Conservation (phyloP, 1,140 invertebrate genomes). For the Pseudomyrmex concolor region DNA sequence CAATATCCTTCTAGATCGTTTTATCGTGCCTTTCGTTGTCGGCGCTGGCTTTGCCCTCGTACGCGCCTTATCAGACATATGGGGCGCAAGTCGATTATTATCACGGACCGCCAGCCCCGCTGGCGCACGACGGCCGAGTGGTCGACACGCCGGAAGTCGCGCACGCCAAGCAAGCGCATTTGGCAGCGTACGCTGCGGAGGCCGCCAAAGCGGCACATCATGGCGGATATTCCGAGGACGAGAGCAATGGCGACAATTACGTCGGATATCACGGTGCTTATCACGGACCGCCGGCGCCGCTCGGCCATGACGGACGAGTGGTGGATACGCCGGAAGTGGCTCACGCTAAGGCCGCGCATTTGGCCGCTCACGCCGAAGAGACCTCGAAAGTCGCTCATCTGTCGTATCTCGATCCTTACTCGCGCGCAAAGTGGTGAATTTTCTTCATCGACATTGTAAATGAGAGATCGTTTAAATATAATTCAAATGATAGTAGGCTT, state of each 20-base stretch:
- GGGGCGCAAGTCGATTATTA: constrained; percentile 70
- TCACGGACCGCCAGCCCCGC: constrained; percentile 82
- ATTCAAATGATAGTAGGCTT: not conserved
- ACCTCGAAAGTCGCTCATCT: constrained; percentile 76
- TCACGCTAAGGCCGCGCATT: constrained; percentile 86
- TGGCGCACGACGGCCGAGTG: constrained; percentile 85
- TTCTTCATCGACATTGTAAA: not conserved
- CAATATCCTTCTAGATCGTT: constrained; percentile 65
- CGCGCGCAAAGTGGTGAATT: constrained; percentile 41
- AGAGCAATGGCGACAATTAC: constrained; percentile 33
- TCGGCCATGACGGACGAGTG: constrained; percentile 74
- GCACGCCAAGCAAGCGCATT: constrained; percentile 86
- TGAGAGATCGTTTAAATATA: not conserved
- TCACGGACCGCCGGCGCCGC: constrained; percentile 77
- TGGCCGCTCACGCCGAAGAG: constrained; percentile 85
- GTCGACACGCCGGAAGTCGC: constrained; percentile 87
- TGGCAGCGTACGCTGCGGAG: constrained; percentile 85
- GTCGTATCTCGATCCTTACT: constrained; percentile 39
- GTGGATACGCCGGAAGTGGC: constrained; percentile 82
- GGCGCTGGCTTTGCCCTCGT: constrained; percentile 64
- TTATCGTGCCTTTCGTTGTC: constrained; percentile 64
- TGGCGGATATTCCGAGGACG: constrained; percentile 75
- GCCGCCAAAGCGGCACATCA: constrained; percentile 66
- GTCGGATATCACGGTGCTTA: constrained; percentile 65
- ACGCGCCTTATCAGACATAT: constrained; percentile 60